phyloP scores from a whole-genome alignment of 2,797 vertebrate genomes.

The Eidolon dupreanum region DNA sequence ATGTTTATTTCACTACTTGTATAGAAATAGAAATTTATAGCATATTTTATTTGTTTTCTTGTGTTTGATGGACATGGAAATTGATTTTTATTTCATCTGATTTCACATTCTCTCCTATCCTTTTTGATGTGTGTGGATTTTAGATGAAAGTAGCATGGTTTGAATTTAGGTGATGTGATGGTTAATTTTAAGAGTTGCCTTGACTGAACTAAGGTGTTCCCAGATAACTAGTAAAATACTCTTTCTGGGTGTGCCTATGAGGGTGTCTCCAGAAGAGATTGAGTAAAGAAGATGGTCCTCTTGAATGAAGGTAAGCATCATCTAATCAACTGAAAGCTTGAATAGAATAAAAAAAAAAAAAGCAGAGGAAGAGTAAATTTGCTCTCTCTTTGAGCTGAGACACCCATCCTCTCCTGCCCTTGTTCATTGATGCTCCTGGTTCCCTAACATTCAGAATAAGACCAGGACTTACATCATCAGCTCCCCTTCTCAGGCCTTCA shows the following conservation, averaged over 20 bases:
- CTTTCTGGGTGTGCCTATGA: background rate
- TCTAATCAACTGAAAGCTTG: too few species aligned
- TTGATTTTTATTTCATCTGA: background rate
- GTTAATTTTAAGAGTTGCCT: background rate
- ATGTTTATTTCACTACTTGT: background rate
- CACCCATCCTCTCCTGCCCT: background rate
- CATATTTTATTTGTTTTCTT: background rate
- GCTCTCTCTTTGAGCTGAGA: background rate
- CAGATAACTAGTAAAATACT: background rate
- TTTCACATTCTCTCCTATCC: background rate
- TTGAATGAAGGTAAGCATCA: background rate
- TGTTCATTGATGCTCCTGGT: background rate
- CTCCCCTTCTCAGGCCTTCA: background rate
- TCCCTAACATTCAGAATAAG: background rate
- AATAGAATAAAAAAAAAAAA: background rate
- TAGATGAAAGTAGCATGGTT: background rate
- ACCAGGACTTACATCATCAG: background rate
- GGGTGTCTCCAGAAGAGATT: background rate
- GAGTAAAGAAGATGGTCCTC: background rate
- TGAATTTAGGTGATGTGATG: background rate
- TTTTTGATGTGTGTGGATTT: background rate
- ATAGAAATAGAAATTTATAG: background rate
- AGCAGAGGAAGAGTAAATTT: background rate
- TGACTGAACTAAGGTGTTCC: background rate
- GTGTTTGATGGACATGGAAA: background rate